Base-by-base conservation (phyloP, 2,888 invertebrate genomes). In the Mylabris sibirica region DNA sequence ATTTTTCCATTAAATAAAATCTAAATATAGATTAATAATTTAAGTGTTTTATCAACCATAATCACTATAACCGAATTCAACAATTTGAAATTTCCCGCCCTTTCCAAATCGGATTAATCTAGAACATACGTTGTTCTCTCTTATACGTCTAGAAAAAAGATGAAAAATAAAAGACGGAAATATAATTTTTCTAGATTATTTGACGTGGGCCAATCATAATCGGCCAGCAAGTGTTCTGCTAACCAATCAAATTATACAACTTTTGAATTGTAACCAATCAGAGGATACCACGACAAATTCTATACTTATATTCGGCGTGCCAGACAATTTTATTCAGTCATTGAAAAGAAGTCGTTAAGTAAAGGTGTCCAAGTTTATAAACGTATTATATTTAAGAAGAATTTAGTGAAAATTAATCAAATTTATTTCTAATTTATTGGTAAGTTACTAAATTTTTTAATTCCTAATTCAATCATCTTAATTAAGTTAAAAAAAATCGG, bases 151-250 rank as follows among this genome's bases (percentile, higher is more conserved):
- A 20, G 49, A 20, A 20, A 49, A 49, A 49, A 49, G 17, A 17
- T 17, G 49, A 20, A 0, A 49, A 20, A 2, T 20, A 59, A 30
- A 57, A 20, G 14, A n/a, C 59, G 17, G 49, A 60, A 59, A 11
- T 53, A 20, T 30, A 2, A 44, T 22, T 60, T 41, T 67, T 64
- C 60, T 68, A 60, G 64, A 68, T 11, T 12, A 24, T 64, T 20
- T 73, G 85, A 91, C 91, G 91, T 91, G 91, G 89, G 89, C 91
- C 91, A 91, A 91, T 91, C 75, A 78, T 60, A 77, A 76, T 35
- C 60, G 81, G 89, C 88, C 91, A 90, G 89, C 89, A 89, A 86
- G 83, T 78, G 84, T 77, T 35, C 80, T 77, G 73, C 80, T 82
- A 82, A 72, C 88, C 87, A 88, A 89, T 88, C 75, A 78, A 35